phyloP scores from a whole-genome alignment of 2,113 vertebrate genomes.

The Neotragus pygmaeus region DNA sequence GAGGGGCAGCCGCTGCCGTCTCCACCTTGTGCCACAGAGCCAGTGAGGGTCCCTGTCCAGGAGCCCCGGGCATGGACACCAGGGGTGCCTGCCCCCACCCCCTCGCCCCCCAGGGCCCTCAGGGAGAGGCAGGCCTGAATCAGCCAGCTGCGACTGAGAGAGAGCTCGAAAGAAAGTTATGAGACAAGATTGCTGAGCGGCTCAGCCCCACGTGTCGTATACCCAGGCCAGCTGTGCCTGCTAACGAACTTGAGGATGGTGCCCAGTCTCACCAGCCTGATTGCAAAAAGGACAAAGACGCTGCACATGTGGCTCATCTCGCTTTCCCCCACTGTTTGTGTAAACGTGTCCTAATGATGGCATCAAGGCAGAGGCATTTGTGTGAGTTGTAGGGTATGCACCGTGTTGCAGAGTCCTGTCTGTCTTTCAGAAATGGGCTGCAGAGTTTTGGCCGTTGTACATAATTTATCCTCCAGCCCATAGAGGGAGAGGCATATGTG shows the following conservation, averaged over 20 bases:
- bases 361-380: not conserved
- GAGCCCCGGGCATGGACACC: rapidly evolving
- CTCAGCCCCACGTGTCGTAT: not conserved
- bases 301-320: not conserved
- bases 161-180: not conserved
- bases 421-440: not conserved
- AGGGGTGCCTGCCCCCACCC: not conserved
- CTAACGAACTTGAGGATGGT: not conserved
- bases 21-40: too few species aligned
- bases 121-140: not conserved
- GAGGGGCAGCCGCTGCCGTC: rapidly evolving
- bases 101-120: not conserved
- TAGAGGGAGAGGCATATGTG: rapidly evolving
- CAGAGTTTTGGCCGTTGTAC: rapidly evolving
- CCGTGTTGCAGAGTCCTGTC: not conserved
- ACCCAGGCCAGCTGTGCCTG: not conserved
- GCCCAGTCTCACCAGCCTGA: not conserved
- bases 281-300: not conserved
- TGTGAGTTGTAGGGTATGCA: not conserved
- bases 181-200: not conserved
- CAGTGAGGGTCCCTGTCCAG: not conserved
- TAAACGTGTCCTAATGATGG: not conserved
- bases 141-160: not conserved
- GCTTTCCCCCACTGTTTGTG: not conserved
- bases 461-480: rapidly evolving